phyloP scores from a whole-genome alignment of 30 jellyfish, hydroid and myxozoan genomes.

The Chironex yamaguchii region DNA sequence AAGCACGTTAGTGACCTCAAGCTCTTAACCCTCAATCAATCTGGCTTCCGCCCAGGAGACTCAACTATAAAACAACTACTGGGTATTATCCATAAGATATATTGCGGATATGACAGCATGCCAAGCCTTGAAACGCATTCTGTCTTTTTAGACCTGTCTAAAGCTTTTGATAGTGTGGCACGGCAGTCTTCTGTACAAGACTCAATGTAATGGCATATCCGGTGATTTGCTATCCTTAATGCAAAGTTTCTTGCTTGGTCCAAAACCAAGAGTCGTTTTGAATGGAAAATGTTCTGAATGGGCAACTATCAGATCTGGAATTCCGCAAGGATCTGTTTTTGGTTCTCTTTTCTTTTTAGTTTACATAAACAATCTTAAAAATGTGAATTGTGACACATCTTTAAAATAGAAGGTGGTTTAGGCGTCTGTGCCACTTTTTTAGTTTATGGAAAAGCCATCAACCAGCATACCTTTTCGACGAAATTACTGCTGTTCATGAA shows the following conservation, averaged over 20 bases:
- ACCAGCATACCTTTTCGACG: no score
- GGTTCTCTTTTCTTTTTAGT: conserved; percentile 33
- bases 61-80: conserved; percentile 35
- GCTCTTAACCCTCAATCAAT: conserved; percentile 49
- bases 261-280: conserved; percentile 35
- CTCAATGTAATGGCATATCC: conserved; percentile 30
- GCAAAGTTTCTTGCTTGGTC: conserved; percentile 9
- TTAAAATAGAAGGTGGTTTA: no score
- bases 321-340: conserved; percentile 49
- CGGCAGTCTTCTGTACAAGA: conserved; percentile 19
- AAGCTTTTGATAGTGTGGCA: conserved; percentile 45
- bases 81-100: conserved; percentile 31
- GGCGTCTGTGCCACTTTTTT: no score
- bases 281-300: conserved; percentile 49
- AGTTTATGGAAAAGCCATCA: no score
- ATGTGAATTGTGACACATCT: conserved; percentile 1
- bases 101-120: conserved; percentile 28
- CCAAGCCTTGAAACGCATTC: conserved; percentile 58
- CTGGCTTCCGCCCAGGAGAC: conserved; percentile 70
- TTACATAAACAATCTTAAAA: conserved; percentile 36
- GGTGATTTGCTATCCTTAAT: conserved; percentile 26
- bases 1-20: conserved; percentile 35
- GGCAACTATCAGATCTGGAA: conserved; percentile 45
- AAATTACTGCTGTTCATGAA: no score
- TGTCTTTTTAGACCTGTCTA: conserved; percentile 26